Evolutionary conservation across 2,113 vertebrate genomes (phyloP).

Genomic region (Geococcyx californianus): DNA sequence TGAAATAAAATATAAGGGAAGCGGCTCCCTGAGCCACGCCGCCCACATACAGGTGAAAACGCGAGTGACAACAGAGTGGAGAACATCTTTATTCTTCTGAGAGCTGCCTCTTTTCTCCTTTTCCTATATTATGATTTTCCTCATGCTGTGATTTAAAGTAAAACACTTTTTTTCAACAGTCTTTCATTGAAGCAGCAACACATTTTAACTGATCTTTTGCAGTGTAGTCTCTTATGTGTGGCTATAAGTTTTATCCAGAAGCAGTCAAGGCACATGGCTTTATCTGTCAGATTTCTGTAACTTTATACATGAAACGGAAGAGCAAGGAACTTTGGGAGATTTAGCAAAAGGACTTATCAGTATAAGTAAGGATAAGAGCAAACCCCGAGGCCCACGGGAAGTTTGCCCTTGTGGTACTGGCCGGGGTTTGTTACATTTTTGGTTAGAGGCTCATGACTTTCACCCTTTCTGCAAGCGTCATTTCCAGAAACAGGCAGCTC

Average conservation of each 20-base stretch:
- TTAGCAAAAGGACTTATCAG: conserved; percentile 31
- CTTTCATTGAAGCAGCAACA: neutral
- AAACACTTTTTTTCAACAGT: neutral
- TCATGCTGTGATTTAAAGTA: neutral
- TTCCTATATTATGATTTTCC: neutral
- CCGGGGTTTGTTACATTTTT: conserved; percentile 16
- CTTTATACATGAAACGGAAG: conserved; percentile 49
- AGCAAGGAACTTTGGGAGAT: conserved; percentile 17
- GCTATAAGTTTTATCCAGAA: neutral
- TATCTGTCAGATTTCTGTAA: conserved; percentile 53
- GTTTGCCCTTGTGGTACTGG: neutral
- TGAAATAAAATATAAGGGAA: neutral
- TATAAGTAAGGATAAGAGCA: neutral
- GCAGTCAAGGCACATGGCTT: neutral
- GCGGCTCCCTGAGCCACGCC: neutral
- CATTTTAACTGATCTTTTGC: conserved; percentile 31
- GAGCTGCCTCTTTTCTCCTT: neutral
- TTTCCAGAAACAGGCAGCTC: neutral
- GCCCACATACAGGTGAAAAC: neutral
- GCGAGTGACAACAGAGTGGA: neutral
- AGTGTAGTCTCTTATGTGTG: neutral
- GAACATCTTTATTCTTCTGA: neutral
- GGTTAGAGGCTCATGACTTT: neutral
- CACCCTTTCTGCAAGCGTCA: neutral
- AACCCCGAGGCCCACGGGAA: conserved; percentile 24